Conservation (phyloP, 2,888 invertebrate genomes). For the Luperina nickerlii region DNA sequence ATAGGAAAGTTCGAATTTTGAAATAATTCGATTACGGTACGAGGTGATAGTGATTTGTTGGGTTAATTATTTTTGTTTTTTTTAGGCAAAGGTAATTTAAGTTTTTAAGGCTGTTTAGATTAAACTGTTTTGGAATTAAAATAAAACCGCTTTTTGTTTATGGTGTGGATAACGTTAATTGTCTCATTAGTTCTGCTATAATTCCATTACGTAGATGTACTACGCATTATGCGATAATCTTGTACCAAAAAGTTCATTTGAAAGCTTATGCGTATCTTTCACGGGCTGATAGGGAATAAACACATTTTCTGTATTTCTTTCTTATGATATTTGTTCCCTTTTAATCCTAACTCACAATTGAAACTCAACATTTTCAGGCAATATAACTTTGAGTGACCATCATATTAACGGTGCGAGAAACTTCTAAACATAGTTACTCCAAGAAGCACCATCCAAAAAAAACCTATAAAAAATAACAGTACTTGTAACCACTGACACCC, state of each 20-base stretch:
- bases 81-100: slow-evolving; percentile 36
- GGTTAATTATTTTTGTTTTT: slow-evolving; percentile 62
- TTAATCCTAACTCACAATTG: no score
- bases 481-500: slow-evolving; percentile 22
- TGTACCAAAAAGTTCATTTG: neutral
- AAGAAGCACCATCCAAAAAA: neutral
- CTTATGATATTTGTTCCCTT: neutral
- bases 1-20: slow-evolving; percentile 83
- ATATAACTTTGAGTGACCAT: no score
- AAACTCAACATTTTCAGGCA: no score
- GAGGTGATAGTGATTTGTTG: slow-evolving; percentile 75
- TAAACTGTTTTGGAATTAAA: slow-evolving; percentile 1
- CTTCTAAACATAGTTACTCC: neutral
- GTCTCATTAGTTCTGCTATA: slow-evolving; percentile 24
- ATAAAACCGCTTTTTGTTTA: slow-evolving; percentile 31
- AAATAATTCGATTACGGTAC: slow-evolving; percentile 81
- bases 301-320: neutral
- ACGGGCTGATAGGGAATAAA: neutral
- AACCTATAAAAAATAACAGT: neutral
- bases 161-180: slow-evolving; percentile 14
- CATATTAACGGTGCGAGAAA: neutral
- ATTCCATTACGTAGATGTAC: neutral
- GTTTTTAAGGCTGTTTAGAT: slow-evolving; percentile 21
- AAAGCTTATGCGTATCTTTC: neutral
- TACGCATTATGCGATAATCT: neutral